These are phyloP conservation scores for Pogoniulus pusillus DNA, from an alignment of 2,797 vertebrate genomes.

Conservation along the genomic window DNA sequence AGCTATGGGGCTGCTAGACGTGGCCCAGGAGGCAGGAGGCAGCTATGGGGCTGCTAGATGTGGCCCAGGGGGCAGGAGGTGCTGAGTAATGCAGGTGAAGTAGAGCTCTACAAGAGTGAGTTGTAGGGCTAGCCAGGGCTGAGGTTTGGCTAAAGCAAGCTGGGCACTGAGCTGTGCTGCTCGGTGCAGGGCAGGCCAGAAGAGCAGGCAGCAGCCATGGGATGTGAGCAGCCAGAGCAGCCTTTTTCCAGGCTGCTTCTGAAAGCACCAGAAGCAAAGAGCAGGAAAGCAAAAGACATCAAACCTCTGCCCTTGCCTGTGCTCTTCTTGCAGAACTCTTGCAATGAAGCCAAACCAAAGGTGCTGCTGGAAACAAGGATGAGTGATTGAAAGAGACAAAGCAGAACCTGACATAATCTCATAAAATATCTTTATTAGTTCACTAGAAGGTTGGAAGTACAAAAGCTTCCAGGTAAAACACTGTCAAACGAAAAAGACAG, in stretches of 20 bases:
- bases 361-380: background rate
- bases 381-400: background rate
- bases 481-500: background rate
- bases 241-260: background rate
- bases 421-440: constrained; percentile 52
- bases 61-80: background rate
- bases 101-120: background rate
- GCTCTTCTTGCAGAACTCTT: too few relatives aligned
- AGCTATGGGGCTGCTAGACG: background rate
- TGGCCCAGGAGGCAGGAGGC: background rate
- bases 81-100: background rate
- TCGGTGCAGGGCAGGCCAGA: background rate
- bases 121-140: background rate
- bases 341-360: too few relatives aligned
- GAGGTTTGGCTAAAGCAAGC: background rate
- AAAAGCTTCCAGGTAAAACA: constrained; percentile 35
- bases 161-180: background rate
- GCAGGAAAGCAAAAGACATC: background rate
- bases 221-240: background rate
- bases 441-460: background rate
- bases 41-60: background rate
- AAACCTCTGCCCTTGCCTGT: background rate
- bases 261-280: background rate
- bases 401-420: background rate
- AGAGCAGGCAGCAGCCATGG: background rate